Percentiles rank a stretch among this genome's conserved stretches.
Evolutionary conservation across 2,888 invertebrate species (phyloP).

Genomic region (Lepidochrysops patricia): DNA sequence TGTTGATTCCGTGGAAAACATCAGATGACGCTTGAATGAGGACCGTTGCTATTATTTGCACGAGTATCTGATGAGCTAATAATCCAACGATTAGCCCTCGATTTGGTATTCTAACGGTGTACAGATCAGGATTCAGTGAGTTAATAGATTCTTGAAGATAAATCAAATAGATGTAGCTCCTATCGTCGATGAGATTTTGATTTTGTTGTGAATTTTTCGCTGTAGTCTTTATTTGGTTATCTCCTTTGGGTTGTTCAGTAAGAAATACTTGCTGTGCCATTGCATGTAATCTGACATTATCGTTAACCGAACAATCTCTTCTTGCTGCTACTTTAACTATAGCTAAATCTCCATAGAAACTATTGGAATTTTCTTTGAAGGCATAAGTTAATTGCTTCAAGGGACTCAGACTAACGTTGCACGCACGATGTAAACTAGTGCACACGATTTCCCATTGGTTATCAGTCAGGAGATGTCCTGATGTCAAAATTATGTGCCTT

Average conservation of each 20-base stretch:
- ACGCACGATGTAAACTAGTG: slow-evolving; percentile 86
- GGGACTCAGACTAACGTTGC: slow-evolving; percentile 89
- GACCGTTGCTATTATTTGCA: slow-evolving; percentile 92
- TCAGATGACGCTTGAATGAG: slow-evolving; percentile 83
- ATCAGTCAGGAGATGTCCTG: slow-evolving; percentile 85
- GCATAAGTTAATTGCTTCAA: slow-evolving; percentile 91
- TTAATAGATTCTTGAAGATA: slow-evolving; percentile 84
- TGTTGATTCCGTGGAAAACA: slow-evolving; percentile 76
- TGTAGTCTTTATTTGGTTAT: slow-evolving; percentile 46
- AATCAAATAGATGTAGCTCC: slow-evolving; percentile 91
- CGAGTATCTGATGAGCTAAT: slow-evolving; percentile 92
- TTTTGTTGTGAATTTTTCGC: slow-evolving; percentile 56
- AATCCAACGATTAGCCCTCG: slow-evolving; percentile 91
- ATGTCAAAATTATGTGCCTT: slow-evolving; percentile 87
- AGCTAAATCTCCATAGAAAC: slow-evolving; percentile 93
- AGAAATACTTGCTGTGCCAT: slow-evolving; percentile 91
- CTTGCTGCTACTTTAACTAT: slow-evolving; percentile 95
- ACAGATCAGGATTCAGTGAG: slow-evolving; percentile 82
- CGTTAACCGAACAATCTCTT: slow-evolving; percentile 87
- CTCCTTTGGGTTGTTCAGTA: slow-evolving; percentile 68
- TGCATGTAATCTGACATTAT: slow-evolving; percentile 88
- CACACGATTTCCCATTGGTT: slow-evolving; percentile 92
- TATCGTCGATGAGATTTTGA: slow-evolving; percentile 80
- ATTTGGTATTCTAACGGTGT: slow-evolving; percentile 89
- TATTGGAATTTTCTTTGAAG: slow-evolving; percentile 92